Conservation (phyloP, 2,797 vertebrate species). For the Parauchenoglanis ngamensis region DNA sequence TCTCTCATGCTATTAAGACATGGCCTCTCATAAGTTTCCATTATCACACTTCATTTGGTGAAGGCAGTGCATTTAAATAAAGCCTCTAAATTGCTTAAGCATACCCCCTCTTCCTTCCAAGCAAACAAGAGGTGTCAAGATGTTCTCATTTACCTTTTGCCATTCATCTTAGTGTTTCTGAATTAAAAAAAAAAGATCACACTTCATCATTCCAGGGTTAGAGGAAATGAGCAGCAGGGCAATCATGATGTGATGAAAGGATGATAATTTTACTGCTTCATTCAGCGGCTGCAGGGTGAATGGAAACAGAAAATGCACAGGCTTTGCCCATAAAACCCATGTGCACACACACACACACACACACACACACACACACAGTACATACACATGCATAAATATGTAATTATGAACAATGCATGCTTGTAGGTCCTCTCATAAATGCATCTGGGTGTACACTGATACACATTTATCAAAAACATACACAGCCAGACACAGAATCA, state of each 20-base stretch:
- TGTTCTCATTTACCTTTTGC: slow-evolving; percentile 41
- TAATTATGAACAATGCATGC: background rate
- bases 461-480: background rate
- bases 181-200: background rate
- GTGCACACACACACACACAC: background rate
- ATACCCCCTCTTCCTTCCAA: background rate
- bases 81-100: background rate
- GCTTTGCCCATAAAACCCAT: background rate
- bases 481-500: background rate
- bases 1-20: background rate
- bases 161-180: slow-evolving; percentile 39
- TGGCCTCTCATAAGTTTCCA: background rate
- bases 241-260: background rate
- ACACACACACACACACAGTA: background rate
- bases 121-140: slow-evolving; percentile 39
- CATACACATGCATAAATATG: background rate
- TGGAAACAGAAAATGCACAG: background rate
- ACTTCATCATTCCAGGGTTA: background rate
- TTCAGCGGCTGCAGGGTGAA: background rate
- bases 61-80: background rate
- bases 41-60: background rate
- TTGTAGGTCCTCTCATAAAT: background rate
- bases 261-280: background rate
- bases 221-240: background rate
- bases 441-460: background rate